Conservation (phyloP, 64 coral and sea anemone genomes). For the Pachyseris speciosa region DNA sequence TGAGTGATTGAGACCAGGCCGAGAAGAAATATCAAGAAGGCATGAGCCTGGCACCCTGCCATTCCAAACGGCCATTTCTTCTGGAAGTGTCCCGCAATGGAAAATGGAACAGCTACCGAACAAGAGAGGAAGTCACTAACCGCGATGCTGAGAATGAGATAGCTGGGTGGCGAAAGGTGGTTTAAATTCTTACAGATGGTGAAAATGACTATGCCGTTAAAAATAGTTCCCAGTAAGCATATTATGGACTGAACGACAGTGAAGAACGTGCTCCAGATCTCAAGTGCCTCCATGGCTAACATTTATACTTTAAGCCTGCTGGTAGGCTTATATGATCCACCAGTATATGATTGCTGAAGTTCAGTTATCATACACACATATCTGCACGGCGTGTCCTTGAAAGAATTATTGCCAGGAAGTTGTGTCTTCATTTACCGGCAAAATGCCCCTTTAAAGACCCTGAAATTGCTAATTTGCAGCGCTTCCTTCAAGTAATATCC, state of each 20-base stretch:
- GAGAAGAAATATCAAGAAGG: constrained; percentile 53
- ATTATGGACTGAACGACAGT: not conserved
- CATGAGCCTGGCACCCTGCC: constrained; percentile 30
- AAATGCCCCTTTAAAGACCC: too few species aligned
- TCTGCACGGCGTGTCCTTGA: too few species aligned
- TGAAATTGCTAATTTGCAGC: too few species aligned
- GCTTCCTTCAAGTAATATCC: too few species aligned
- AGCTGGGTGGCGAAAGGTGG: constrained; percentile 1
- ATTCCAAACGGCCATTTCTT: constrained; percentile 33
- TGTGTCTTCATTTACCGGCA: too few species aligned
- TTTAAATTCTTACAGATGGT: constrained; percentile 4
- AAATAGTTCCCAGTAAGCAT: constrained; percentile 2
- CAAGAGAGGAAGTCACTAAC: constrained; percentile 61
- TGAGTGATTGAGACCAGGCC: constrained; percentile 38
- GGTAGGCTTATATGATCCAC: too few species aligned
- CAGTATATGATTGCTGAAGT: too few species aligned
- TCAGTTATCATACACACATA: too few species aligned
- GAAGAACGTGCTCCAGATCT: not conserved
- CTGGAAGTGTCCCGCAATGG: not conserved
- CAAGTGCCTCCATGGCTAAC: not conserved
- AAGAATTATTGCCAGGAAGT: too few species aligned
- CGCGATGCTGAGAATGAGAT: constrained; percentile 54
- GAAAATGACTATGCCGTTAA: constrained; percentile 36
- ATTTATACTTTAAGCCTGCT: too few species aligned
- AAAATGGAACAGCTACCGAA: constrained; percentile 34